Evolutionary conservation across 2,888 invertebrate species (phyloP).

Genomic region (Alloscopus bannaensis): DNA sequence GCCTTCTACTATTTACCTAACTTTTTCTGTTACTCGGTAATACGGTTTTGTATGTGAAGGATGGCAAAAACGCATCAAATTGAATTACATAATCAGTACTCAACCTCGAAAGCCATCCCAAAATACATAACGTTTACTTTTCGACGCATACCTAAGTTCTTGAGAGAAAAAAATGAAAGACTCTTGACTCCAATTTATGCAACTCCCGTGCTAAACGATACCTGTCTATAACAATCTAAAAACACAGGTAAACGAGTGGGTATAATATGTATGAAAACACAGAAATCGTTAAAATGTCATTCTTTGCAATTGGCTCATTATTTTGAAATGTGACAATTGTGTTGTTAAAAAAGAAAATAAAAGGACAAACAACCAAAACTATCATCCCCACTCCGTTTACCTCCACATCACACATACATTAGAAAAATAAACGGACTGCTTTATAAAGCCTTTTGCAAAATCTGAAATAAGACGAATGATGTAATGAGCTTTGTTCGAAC

Average conservation of each 20-base stretch:
- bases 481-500: conserved; percentile 25
- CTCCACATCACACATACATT: neutral
- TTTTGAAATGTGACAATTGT: conserved; percentile 48
- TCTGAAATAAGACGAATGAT: neutral
- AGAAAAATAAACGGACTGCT: neutral
- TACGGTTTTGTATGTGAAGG: neutral
- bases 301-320: conserved; percentile 44
- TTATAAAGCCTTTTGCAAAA: neutral
- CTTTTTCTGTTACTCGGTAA: neutral
- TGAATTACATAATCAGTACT: neutral
- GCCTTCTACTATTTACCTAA: neutral
- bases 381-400: neutral
- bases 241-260: neutral
- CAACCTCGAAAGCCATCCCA: neutral
- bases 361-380: conserved; percentile 33
- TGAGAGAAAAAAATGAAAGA: neutral
- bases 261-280: neutral
- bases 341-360: conserved; percentile 31
- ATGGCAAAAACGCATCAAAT: neutral
- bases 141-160: neutral
- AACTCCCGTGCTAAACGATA: neutral
- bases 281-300: conserved; percentile 48
- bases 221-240: neutral
- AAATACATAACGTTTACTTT: neutral
- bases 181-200: neutral